Evolutionary conservation across 1,140 invertebrate genomes (phyloP).

Genomic region (Zaprionus nigranus): DNA sequence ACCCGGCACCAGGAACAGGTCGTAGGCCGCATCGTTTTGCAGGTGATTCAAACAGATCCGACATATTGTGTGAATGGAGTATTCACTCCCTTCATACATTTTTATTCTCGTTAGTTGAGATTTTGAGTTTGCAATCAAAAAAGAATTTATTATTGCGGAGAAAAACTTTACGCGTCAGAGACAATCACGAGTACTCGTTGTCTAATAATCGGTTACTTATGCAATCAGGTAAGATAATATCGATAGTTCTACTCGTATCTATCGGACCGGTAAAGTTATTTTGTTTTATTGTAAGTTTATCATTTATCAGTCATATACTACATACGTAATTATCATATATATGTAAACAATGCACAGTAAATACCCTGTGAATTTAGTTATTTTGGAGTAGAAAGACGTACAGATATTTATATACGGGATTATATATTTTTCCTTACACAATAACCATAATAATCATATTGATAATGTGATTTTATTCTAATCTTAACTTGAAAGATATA

Average conservation of each 20-base stretch:
- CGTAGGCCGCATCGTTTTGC: slow-evolving; percentile 62
- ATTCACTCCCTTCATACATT: slow-evolving; percentile 60
- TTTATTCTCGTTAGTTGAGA: slow-evolving; percentile 4
- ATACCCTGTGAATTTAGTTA: neutral
- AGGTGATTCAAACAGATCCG: slow-evolving; percentile 76
- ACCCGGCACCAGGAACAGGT: slow-evolving; percentile 71
- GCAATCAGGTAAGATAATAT: neutral
- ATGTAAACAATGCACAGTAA: neutral
- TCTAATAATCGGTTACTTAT: slow-evolving; percentile 12
- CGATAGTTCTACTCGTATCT: slow-evolving; percentile 14
- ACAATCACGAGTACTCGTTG: neutral
- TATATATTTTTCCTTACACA: slow-evolving; percentile 47
- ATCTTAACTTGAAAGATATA: slow-evolving; percentile 23
- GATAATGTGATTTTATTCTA: slow-evolving; percentile 27
- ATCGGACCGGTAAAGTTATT: neutral
- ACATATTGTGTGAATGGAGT: slow-evolving; percentile 74
- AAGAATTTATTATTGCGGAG: slow-evolving; percentile 31
- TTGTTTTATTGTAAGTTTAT: neutral
- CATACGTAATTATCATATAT: neutral
- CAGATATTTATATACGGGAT: slow-evolving; percentile 35
- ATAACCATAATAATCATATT: slow-evolving; percentile 38
- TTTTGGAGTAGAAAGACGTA: neutral
- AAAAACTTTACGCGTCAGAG: slow-evolving; percentile 33
- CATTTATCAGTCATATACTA: neutral
- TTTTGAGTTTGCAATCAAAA: neutral